Percentiles rank a stretch among this genome's conserved stretches.
These are phyloP conservation scores for Mormyrus iriodes DNA, from an alignment of 2,113 vertebrate species.

Conservation along the genomic window DNA sequence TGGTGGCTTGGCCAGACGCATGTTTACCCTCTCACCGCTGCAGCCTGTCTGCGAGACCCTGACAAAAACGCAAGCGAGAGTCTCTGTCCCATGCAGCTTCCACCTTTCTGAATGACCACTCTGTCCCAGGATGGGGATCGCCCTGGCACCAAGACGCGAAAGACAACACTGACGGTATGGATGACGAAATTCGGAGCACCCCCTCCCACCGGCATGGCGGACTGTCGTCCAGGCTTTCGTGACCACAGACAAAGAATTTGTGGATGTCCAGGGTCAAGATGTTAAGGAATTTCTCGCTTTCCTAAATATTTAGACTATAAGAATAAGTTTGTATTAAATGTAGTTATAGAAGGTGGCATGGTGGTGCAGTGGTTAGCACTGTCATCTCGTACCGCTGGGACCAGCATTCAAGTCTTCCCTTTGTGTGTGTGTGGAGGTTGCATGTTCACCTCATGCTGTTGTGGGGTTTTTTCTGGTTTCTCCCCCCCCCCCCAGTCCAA, in stretches of 20 bases:
- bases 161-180: background rate
- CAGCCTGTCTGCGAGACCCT: slow-evolving; percentile 19
- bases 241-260: background rate
- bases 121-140: slow-evolving; percentile 6
- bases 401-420: background rate
- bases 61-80: slow-evolving; percentile 11
- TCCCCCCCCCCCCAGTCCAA: background rate
- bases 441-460: background rate
- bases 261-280: background rate
- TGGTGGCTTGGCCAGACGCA: slow-evolving; percentile 26
- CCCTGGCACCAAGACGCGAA: background rate
- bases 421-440: background rate
- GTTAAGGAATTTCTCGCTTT: background rate
- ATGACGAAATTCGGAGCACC: background rate
- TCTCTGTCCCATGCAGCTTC: slow-evolving; percentile 9
- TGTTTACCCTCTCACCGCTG: slow-evolving; percentile 14
- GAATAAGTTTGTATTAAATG: background rate
- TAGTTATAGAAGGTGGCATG: background rate
- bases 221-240: background rate
- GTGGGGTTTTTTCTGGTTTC: background rate
- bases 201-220: background rate
- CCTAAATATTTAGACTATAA: background rate
- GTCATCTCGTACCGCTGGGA: background rate
- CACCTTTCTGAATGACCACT: slow-evolving; percentile 7
- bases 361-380: background rate